A percentile compares a stretch with the other conserved stretches of the same genome.
phyloP scores from a whole-genome alignment of 2,113 vertebrate species.

The Leiothrix lutea region DNA sequence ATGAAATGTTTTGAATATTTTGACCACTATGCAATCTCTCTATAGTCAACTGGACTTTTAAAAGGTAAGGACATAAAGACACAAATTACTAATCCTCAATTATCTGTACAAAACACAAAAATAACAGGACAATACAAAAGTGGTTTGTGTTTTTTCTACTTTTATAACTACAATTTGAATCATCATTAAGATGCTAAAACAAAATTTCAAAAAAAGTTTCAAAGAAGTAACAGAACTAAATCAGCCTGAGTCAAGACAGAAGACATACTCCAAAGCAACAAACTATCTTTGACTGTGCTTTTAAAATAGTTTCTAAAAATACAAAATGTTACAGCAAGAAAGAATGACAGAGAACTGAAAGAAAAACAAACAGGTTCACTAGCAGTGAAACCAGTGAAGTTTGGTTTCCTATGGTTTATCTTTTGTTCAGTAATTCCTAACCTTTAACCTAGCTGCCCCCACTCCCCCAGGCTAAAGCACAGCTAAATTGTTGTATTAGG shows the following conservation, averaged over 20 bases:
- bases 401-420: not conserved
- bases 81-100: not conserved
- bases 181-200: not conserved
- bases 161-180: not conserved
- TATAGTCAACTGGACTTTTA: not conserved
- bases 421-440: not conserved
- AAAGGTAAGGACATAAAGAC: not conserved
- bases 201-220: not conserved
- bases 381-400: not conserved
- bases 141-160: not conserved
- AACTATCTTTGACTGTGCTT: not conserved
- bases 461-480: not conserved
- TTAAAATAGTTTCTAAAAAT: not conserved
- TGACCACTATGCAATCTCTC: not conserved
- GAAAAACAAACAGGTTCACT: not conserved
- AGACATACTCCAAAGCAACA: not conserved
- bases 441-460: not conserved
- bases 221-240: not conserved
- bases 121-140: not conserved
- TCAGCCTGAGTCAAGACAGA: not conserved
- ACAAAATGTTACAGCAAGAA: not conserved
- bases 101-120: not conserved
- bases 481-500: not conserved
- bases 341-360: not conserved
- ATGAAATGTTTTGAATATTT: not conserved